Evolutionary conservation across 2,113 vertebrate species (phyloP).

Genomic region (Cervus canadensis): DNA sequence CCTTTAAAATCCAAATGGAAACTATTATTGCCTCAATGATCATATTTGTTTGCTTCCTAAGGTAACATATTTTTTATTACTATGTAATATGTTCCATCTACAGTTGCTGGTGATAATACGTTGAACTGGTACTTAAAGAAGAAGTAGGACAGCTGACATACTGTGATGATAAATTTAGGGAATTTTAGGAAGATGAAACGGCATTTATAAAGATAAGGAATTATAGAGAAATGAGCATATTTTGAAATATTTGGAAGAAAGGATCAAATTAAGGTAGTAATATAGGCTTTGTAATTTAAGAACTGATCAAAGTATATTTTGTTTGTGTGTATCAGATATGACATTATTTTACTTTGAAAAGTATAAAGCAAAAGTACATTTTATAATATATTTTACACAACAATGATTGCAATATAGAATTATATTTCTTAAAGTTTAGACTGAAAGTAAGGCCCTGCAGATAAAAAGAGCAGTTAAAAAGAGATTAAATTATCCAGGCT

Average conservation of each 20-base stretch:
- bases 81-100: neutral
- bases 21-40: neutral
- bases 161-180: neutral
- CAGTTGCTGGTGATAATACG: neutral
- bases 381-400: neutral
- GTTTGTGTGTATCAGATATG: neutral
- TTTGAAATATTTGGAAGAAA: neutral
- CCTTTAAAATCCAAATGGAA: neutral
- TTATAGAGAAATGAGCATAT: neutral
- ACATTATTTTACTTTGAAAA: neutral
- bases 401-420: neutral
- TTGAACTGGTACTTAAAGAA: neutral
- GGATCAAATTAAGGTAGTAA: neutral
- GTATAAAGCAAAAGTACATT: neutral
- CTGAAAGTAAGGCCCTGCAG: neutral
- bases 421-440: neutral
- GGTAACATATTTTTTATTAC: neutral
- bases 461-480: neutral
- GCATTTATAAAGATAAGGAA: neutral
- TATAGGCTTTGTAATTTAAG: neutral
- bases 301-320: neutral
- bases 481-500: neutral
- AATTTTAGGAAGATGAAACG: neutral
- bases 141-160: neutral
- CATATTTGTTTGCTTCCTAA: neutral